Evolutionary conservation across 2,888 invertebrate genomes (phyloP), one percentile per base, ranked within the genome.

Genomic region (Tetramorium bicarinatum): DNA sequence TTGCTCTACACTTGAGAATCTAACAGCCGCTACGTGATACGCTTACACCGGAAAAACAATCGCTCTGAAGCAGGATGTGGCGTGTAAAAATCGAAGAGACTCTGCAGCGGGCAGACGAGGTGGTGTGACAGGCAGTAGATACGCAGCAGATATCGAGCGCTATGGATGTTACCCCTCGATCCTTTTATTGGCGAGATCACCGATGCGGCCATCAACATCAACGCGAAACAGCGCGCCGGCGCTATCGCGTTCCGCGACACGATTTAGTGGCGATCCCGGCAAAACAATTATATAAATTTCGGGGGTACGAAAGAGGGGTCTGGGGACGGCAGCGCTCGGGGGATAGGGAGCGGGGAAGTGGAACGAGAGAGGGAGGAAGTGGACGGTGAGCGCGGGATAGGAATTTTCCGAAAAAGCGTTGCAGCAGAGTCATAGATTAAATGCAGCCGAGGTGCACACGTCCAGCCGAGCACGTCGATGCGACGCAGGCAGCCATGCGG

Each of bases 221-320:
- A 90, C 91, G 87, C 87, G 87, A 86, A 92, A 90, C 92, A 89
- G 86, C 88, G 88, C 87, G 88, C 88, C 88, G 87, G 87, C 87
- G 88, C 89, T 91, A 90, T 91, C 91, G 91, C 85, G 89, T 83
- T 88, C 90, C 89, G 90, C 88, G 86, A 87, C 85, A 89, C 91
- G 91, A 94, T 94, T 94, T 94, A 94, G 91, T 93, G 93, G 88
- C 92, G 91, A 91, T 85, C 91, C 92, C 91, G 92, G 93, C 93
- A 94, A 94, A 94, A 94, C 94, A 94, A 94, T 94, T 94, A 94
- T 94, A 94, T 94, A 94, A 94, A 94, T 93, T 94, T 92, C 91
- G 88, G 74, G 86, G 81, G 21, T 25, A 49, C 64, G 54, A 34
- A 56, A 72, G 83, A 62, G 71, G 15, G 34, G 41, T 29, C 41